Evolutionary conservation across 2,888 invertebrate genomes (phyloP).

Genomic region (Xestia xanthographa): DNA sequence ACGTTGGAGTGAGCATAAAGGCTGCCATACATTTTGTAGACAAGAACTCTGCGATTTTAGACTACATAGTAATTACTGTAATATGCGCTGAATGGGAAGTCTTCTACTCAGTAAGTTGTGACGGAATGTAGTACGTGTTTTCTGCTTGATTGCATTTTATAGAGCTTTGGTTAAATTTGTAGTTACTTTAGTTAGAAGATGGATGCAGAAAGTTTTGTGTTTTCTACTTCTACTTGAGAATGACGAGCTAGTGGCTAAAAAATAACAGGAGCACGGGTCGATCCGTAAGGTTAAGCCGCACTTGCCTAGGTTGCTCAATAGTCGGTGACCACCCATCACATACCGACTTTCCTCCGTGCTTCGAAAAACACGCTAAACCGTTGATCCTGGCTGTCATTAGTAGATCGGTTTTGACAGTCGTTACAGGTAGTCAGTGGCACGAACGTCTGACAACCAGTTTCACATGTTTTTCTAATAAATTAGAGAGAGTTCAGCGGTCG

Average conservation of each 20-base stretch:
- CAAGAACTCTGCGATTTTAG: conserved; percentile 37
- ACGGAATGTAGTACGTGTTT: conserved; percentile 5
- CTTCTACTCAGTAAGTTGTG: conserved; percentile 41
- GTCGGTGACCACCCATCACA: not conserved
- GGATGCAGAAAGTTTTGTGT: too few species aligned
- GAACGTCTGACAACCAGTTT: not conserved
- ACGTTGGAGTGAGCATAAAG: conserved; percentile 40
- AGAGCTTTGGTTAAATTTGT: conserved; percentile 22
- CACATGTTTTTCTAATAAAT: too few species aligned
- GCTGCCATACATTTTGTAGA: conserved; percentile 37
- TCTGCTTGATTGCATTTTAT: conserved; percentile 29
- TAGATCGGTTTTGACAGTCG: not conserved
- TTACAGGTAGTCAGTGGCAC: not conserved
- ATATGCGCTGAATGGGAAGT: conserved; percentile 43
- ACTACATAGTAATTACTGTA: conserved; percentile 52
- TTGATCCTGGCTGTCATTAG: not conserved
- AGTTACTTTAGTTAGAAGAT: not conserved
- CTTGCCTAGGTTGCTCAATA: not conserved
- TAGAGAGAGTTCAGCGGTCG: too few species aligned
- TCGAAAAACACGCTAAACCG: not conserved
- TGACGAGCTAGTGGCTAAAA: not conserved
- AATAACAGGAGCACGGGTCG: not conserved
- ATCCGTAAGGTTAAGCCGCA: not conserved
- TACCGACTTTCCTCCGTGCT: not conserved
- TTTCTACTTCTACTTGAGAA: not conserved